Base-by-base conservation (phyloP, 1,140 invertebrate genomes). In the Papilio polytes region DNA sequence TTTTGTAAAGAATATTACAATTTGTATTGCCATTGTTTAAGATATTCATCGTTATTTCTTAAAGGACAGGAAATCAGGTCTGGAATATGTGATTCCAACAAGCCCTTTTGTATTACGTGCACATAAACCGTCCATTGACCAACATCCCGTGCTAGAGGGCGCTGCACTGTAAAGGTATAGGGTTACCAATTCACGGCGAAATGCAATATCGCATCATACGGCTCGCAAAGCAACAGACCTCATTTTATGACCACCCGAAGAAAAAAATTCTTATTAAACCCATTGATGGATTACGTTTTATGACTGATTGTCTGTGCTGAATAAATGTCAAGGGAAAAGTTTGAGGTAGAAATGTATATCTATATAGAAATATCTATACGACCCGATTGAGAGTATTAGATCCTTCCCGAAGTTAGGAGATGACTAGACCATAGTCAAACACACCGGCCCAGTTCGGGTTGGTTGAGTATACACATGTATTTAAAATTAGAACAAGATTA, bases 111-210 rank as follows among this genome's bases (percentile, higher is more conserved):
- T 76, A 51, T 76, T 76, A 76, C 63, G 63, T 76, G 46, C 44
- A 20, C 46, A 48, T 51, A 76, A 26, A 13, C 46, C 41, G 22
- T 76, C 44, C 41, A 51, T 70, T 70, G 22, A 70, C 26, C 76
- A 78, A 59, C 76, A 56, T 78, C 46, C 74, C 46, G 51, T 36
- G 76, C 13, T 53, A 9, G 51, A 13, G 76, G 26, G 26, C 76
- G 48, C 26, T 51, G 48, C 76, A 26, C 48, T 20, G 1, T 63
- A 7, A 31, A 56, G 36, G 76, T 78, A 26, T 78, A 59, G 51
- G 76, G 53, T 78, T 78, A 78, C 76, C 76, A 78, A 59, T 78
- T 78, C 76, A 59, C 51, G 22, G 76, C 41, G 76, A 78, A 78
- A 78, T 41, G 53, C 18, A 78, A 63, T 78, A 78, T 78, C 76